Evolutionary conservation across 2,113 vertebrate species (phyloP).

Genomic region (Meles meles): DNA sequence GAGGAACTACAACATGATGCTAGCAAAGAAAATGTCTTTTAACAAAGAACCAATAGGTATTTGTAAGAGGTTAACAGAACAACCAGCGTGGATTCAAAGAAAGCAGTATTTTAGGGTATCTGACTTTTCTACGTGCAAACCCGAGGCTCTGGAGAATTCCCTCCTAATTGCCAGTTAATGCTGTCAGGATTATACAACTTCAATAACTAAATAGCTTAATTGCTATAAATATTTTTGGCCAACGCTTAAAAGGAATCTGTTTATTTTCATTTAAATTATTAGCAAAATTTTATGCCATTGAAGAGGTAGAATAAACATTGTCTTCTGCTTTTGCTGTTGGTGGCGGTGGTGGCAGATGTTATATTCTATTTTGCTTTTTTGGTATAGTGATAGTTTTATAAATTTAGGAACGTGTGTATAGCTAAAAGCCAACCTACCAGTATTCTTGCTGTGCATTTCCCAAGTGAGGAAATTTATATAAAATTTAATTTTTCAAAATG

Average conservation of each 20-base stretch:
- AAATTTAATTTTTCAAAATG: background rate
- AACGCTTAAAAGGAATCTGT: background rate
- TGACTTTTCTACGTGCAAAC: conserved; percentile 57
- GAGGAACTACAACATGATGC: background rate
- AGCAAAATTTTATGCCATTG: background rate
- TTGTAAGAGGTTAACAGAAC: background rate
- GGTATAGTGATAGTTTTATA: background rate
- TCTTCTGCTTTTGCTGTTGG: background rate
- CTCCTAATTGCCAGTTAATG: conserved; percentile 65
- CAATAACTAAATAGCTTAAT: background rate
- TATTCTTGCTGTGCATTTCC: background rate
- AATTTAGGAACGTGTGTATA: background rate
- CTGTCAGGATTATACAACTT: conserved; percentile 60
- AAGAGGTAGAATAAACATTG: background rate
- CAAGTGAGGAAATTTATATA: background rate
- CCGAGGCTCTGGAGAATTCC: conserved; percentile 57
- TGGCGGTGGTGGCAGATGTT: background rate
- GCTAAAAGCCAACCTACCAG: background rate
- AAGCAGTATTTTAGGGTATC: background rate
- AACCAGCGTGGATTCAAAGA: conserved; percentile 35
- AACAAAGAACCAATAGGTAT: background rate
- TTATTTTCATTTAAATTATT: background rate
- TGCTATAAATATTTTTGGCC: conserved; percentile 2
- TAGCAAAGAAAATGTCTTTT: conserved; percentile 46
- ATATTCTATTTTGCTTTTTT: background rate